Conservation (phyloP, 2,888 invertebrate genomes). For the Spisula subtruncata region DNA sequence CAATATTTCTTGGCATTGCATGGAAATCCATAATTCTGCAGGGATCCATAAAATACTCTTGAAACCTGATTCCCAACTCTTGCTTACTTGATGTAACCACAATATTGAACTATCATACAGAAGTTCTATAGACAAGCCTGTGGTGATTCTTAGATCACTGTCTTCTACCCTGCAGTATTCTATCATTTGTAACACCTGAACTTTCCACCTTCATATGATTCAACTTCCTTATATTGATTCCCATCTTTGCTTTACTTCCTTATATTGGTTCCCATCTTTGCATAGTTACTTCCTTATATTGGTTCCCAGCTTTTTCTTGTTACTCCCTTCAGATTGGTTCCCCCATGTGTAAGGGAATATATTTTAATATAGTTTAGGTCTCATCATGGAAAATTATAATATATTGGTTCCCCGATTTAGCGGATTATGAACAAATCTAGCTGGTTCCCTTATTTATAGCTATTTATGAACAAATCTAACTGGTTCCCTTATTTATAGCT, state of each 20-base stretch:
- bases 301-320: not conserved
- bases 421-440: not conserved
- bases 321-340: too few species aligned
- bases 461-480: not conserved
- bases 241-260: not conserved
- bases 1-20: too few species aligned
- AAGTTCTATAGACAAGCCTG: too few species aligned
- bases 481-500: not conserved
- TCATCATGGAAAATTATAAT: too few species aligned
- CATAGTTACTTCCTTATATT: not conserved
- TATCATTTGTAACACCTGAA: slow-evolving; percentile 9
- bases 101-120: too few species aligned
- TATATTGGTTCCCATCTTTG: not conserved
- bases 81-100: not conserved
- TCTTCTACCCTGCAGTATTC: not conserved
- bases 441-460: not conserved
- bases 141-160: not conserved
- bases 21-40: too few species aligned
- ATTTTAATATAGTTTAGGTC: too few species aligned
- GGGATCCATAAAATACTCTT: not conserved
- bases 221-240: not conserved
- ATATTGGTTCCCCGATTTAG: too few species aligned
- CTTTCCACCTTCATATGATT: not conserved
- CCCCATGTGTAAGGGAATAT: too few species aligned
- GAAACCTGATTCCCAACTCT: not conserved